Conservation (phyloP, 2,797 vertebrate species). For the Argyrosomus regius region DNA sequence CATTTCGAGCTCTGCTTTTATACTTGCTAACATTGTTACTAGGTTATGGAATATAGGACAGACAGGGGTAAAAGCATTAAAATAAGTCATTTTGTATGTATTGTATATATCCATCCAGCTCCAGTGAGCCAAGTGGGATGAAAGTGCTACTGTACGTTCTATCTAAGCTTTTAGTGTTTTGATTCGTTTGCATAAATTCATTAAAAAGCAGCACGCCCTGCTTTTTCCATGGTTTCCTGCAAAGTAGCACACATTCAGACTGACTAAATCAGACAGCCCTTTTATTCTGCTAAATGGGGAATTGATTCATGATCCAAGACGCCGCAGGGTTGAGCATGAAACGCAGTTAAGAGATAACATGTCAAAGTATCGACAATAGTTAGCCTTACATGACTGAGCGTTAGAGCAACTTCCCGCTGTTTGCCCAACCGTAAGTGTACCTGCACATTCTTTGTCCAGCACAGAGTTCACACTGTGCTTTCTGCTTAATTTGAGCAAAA, state of each 20-base stretch:
- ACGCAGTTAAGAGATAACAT: constrained; percentile 39
- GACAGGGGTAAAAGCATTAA: background rate
- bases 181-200: constrained; percentile 32
- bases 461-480: constrained; percentile 51
- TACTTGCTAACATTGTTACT: background rate
- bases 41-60: background rate
- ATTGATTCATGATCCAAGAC: constrained; percentile 49
- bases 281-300: constrained; percentile 54
- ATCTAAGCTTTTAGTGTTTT: constrained; percentile 43
- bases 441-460: constrained; percentile 41
- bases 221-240: constrained; percentile 40
- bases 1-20: background rate
- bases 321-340: constrained; percentile 39
- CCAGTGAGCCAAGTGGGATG: constrained; percentile 19
- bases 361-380: constrained; percentile 52
- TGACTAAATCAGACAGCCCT: constrained; percentile 41
- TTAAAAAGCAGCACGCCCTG: constrained; percentile 15
- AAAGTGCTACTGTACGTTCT: background rate
- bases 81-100: background rate
- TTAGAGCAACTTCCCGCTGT: constrained; percentile 53
- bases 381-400: constrained; percentile 30
- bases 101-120: constrained; percentile 1
- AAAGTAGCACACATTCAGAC: constrained; percentile 38
- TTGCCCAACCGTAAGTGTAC: constrained; percentile 54
- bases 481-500: constrained; percentile 64